Percentiles rank a stretch among this genome's conserved stretches.
Evolutionary conservation across 2,113 vertebrate genomes (phyloP).

Genomic region (Tetraodon nigroviridis): DNA sequence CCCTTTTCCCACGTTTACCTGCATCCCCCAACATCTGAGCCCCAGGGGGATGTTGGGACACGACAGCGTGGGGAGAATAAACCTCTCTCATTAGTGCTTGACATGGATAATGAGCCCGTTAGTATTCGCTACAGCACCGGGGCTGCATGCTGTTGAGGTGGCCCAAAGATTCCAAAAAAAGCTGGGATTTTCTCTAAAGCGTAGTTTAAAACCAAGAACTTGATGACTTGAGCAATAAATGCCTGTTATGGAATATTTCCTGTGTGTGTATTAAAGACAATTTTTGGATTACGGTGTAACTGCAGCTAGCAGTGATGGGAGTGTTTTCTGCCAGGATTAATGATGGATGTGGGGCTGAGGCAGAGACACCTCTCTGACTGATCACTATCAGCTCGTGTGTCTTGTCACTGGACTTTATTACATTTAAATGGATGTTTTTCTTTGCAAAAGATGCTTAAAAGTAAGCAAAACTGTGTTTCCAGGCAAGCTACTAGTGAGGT

Average conservation of each 20-base stretch:
- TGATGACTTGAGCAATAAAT: too few species aligned
- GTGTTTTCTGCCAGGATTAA: conserved; percentile 49
- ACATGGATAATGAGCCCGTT: conserved; percentile 31
- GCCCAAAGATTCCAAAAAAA: conserved; percentile 1
- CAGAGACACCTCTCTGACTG: conserved; percentile 40
- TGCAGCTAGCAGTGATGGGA: conserved; percentile 30
- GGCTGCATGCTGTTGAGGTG: conserved; percentile 6
- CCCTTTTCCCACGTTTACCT: conserved; percentile 2
- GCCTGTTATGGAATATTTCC: too few species aligned
- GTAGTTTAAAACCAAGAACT: too few species aligned
- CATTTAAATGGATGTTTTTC: too few species aligned
- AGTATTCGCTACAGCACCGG: conserved; percentile 21
- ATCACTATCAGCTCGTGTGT: conserved; percentile 29
- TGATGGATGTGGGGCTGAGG: conserved; percentile 39
- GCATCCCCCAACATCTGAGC: conserved; percentile 1
- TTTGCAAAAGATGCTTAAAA: too few species aligned
- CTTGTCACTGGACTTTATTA: background rate
- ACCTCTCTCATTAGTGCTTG: conserved; percentile 30
- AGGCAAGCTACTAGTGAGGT: too few species aligned
- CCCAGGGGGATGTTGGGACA: conserved; percentile 13
- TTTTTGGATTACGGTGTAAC: conserved; percentile 54
- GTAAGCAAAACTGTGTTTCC: too few species aligned
- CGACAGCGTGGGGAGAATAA: conserved; percentile 30
- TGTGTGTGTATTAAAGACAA: conserved; percentile 16
- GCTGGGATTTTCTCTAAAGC: too few species aligned